Evolutionary conservation across 2,113 vertebrate species (phyloP), one percentile per base, ranked within the genome.

Genomic region (Phasianus colchicus): DNA sequence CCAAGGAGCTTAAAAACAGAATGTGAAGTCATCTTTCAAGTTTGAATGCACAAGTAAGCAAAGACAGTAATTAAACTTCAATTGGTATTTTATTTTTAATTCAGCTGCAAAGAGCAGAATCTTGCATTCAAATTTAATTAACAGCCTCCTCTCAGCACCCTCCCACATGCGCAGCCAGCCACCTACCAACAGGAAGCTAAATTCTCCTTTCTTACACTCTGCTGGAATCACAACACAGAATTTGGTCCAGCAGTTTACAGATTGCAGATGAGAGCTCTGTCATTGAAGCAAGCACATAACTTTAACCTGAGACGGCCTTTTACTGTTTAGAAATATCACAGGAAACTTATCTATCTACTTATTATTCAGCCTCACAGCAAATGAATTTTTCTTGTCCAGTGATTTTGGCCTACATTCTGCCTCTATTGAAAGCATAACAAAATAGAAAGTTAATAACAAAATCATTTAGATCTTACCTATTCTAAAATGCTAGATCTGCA

Each of bases 21-120:
- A 93, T 96, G 97, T 97, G 96, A 97, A 97, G 97, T 98, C 97
- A 97, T 96, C 96, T 96, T 97, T 96, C 95, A 97, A 97, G 96
- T 96, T 96, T 97, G 97, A 97, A 97, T 97, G 95, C 94, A 90
- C 97, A 97, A 97, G 96, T 87, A 94, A 97, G 97, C 97, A 98
- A 97, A 97, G 95, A 98, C 96, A 97, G 95, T 97, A 98, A 97
- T 98, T 98, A 98, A 98, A 98, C 98, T 98, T 97, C 97, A 97
- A 96, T 97, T 97, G 98, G 90, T 93, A 97, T 97, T 97, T 98
- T 97, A 95, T 97, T 98, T 98, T 96, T 97, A 97, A 98, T 97
- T 97, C 96, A 95, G 91, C 95, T 96, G 93, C 86, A 97, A 98
- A 97, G 87, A 97, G 87, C 82, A 97, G 95, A 97, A 95, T 97